Conservation (phyloP, 1,140 invertebrate species). For the Drosophila repleta region DNA sequence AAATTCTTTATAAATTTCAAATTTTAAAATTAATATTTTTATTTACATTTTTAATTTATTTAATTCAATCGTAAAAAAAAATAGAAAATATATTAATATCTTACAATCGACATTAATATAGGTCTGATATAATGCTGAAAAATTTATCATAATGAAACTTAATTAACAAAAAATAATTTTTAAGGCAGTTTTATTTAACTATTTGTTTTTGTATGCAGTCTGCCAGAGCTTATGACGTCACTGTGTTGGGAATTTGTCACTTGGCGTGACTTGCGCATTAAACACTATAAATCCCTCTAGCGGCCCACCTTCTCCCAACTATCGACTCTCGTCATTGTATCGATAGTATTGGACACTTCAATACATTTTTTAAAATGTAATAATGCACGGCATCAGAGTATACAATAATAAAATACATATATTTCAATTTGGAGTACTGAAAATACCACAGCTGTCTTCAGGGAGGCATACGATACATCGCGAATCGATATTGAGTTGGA, state of each 20-base stretch:
- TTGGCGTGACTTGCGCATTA: slow-evolving; percentile 6
- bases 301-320: background rate
- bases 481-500: background rate
- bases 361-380: no score
- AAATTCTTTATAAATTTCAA: no score
- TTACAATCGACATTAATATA: no score
- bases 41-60: no score
- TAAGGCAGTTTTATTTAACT: no score
- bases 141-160: no score
- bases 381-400: no score
- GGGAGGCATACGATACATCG: background rate
- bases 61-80: no score
- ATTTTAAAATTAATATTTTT: no score
- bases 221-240: slow-evolving; percentile 1
- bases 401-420: background rate
- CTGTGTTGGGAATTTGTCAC: background rate
- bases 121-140: no score
- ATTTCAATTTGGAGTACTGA: background rate
- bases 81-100: no score
- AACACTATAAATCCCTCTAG: background rate
- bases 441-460: background rate
- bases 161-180: no score
- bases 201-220: background rate
- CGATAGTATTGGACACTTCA: background rate
- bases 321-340: background rate